Conservation (phyloP, 2,113 vertebrate genomes). For the Fregata magnificens region DNA sequence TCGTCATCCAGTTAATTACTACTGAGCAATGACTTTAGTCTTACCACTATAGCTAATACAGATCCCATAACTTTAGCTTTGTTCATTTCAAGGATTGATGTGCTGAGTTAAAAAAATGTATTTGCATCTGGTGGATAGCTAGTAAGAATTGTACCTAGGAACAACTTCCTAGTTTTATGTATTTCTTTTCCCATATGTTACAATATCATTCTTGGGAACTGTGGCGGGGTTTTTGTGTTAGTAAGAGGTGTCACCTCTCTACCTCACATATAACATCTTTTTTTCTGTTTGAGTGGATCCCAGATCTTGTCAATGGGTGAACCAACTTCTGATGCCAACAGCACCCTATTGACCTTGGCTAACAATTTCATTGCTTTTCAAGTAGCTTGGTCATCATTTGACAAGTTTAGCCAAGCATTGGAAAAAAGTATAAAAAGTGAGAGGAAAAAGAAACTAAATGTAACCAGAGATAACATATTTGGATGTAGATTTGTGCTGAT, state of each 20-base stretch:
- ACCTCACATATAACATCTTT: rapidly evolving
- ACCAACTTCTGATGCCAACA: not conserved
- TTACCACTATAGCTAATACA: not conserved
- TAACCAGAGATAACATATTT: not conserved
- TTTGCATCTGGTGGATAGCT: not conserved
- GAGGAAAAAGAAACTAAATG: not conserved
- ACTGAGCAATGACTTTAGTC: not conserved
- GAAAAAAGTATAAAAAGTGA: not conserved
- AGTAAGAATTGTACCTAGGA: not conserved
- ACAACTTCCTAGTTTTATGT: not conserved
- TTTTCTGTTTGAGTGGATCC: not conserved
- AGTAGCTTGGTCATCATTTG: not conserved
- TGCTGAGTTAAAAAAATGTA: not conserved
- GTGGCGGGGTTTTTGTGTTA: not conserved
- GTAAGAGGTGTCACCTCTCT: not conserved
- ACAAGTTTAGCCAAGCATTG: not conserved
- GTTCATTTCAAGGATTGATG: not conserved
- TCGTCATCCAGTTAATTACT: not conserved
- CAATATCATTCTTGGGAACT: not conserved
- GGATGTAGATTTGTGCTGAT: not conserved
- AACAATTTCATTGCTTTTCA: not conserved
- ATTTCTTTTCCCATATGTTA: not conserved
- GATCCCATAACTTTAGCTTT: not conserved
- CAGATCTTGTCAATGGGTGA: rapidly evolving
- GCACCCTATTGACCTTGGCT: too few relatives aligned